Percentiles rank a stretch among this genome's conserved stretches.
Evolutionary conservation across 2,113 vertebrate genomes (phyloP).

Genomic region (Catharus fuscescens): DNA sequence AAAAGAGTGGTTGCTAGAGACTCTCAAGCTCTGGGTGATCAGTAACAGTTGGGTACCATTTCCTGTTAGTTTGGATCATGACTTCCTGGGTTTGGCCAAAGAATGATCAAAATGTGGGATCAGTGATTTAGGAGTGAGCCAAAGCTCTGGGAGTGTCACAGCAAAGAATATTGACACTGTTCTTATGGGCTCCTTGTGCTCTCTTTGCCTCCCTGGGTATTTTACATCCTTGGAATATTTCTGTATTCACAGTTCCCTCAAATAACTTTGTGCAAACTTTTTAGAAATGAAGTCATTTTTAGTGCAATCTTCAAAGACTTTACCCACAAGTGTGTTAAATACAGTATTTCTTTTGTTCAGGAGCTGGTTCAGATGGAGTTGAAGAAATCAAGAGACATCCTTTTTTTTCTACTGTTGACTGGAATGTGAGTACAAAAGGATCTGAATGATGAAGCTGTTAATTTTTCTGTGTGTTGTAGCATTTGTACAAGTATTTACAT

Average conservation of each 20-base stretch:
- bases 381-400: slow-evolving; percentile 97
- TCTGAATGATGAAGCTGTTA: not conserved
- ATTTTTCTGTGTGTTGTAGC: not conserved
- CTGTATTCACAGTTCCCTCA: not conserved
- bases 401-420: slow-evolving; percentile 97
- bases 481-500: not conserved
- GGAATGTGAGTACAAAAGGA: slow-evolving; percentile 87
- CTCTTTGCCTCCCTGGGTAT: not conserved
- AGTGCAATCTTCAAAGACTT: not conserved
- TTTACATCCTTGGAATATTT: not conserved
- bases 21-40: not conserved
- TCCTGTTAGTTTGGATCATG: not conserved
- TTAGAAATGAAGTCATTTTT: not conserved
- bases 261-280: not conserved
- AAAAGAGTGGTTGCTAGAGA: not conserved
- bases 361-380: slow-evolving; percentile 93
- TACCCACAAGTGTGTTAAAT: not conserved
- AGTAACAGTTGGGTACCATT: not conserved
- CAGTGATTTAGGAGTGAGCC: not conserved
- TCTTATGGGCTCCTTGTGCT: not conserved
- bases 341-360: slow-evolving; percentile 65
- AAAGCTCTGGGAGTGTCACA: not conserved
- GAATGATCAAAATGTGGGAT: not conserved
- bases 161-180: not conserved
- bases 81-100: not conserved